These are phyloP conservation scores for Eira barbara DNA, from an alignment of 2,113 vertebrate species.

Conservation along the genomic window DNA sequence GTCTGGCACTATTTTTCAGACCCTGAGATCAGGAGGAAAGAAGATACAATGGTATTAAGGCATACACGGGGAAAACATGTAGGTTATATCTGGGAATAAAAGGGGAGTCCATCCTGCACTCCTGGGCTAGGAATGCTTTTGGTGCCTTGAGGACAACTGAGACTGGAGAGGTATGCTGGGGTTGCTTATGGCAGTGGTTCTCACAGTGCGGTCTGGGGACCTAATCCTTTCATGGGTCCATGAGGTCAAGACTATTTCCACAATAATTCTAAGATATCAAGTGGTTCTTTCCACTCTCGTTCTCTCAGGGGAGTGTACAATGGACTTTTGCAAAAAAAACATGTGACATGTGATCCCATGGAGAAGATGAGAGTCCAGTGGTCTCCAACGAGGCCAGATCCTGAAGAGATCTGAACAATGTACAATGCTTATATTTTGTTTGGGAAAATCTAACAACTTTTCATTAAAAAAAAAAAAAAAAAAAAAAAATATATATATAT, in stretches of 20 bases:
- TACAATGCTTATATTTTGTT: not conserved
- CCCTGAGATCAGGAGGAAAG: not conserved
- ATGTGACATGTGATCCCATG: not conserved
- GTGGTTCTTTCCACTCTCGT: not conserved
- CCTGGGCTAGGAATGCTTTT: not conserved
- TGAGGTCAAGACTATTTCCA: not conserved
- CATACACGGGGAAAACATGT: not conserved
- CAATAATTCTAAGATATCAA: not conserved
- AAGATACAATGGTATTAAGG: not conserved
- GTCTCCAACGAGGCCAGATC: not conserved
- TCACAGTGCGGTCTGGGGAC: not conserved
- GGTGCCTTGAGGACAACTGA: not conserved
- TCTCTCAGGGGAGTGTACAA: not conserved
- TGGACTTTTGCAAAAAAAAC: not conserved
- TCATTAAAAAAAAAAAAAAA: not conserved
- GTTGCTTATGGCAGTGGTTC: not conserved
- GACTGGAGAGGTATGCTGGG: not conserved
- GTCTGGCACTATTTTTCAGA: not conserved
- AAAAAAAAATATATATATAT: too few species aligned
- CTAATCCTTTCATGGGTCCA: not conserved
- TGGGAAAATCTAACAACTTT: not conserved
- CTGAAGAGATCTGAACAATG: not conserved
- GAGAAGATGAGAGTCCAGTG: not conserved
- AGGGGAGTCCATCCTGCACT: not conserved
- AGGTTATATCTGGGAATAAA: not conserved